These are phyloP conservation scores for Myotis yumanensis DNA, from an alignment of 2,113 vertebrate species.

Conservation along the genomic window DNA sequence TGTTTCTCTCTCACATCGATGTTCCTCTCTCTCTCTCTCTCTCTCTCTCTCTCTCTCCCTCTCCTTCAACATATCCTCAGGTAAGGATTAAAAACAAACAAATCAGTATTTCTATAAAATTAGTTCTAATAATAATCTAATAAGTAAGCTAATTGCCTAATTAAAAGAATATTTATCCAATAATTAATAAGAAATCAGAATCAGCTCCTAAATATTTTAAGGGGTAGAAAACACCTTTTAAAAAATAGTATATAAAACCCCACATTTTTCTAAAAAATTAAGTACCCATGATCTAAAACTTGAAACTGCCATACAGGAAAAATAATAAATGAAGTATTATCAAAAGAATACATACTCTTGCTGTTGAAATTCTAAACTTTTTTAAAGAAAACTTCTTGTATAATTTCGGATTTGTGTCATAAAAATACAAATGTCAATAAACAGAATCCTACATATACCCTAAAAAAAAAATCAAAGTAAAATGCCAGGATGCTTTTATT, in stretches of 20 bases:
- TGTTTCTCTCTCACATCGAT: no score
- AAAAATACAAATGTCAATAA: constrained; percentile 14
- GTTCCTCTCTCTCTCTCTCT: no score
- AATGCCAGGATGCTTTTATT: not conserved
- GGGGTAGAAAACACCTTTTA: not conserved
- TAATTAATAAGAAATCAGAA: constrained; percentile 22
- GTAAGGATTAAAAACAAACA: no score
- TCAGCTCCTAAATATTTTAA: not conserved
- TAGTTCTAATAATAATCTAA: not conserved
- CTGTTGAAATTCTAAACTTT: constrained; percentile 19
- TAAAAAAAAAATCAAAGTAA: not conserved
- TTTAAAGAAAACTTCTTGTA: not conserved
- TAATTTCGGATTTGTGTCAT: not conserved
- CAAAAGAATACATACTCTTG: not conserved
- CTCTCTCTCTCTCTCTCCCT: no score
- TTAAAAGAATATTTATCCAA: not conserved
- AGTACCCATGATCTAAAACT: constrained; percentile 11
- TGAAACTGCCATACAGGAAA: not conserved
- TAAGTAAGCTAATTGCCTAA: not conserved
- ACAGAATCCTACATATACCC: not conserved
- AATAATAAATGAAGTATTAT: not conserved
- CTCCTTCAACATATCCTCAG: no score
- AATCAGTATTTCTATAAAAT: not conserved
- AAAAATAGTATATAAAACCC: not conserved
- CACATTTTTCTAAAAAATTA: not conserved